These are phyloP conservation scores for Zonitis immaculata DNA, from an alignment of 2,888 invertebrate genomes.

Conservation along the genomic window DNA sequence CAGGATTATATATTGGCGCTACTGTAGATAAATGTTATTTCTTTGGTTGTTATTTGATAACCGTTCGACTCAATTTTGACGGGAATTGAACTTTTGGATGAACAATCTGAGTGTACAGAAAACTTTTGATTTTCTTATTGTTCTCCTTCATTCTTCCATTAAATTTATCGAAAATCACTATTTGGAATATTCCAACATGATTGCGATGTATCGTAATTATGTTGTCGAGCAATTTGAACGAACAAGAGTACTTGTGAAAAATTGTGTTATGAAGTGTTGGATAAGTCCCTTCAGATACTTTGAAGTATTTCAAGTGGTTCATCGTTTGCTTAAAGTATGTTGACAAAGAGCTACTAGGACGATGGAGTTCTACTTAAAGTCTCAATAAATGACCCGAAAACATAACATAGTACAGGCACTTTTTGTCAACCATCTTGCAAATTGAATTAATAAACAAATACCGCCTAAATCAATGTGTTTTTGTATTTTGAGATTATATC, in stretches of 20 bases:
- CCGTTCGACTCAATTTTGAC: background rate
- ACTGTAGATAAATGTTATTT: background rate
- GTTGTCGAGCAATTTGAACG: slow-evolving; percentile 6
- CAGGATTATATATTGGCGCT: background rate
- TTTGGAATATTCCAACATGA: too few relatives aligned
- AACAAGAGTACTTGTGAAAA: slow-evolving; percentile 6
- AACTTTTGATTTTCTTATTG: background rate
- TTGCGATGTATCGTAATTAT: slow-evolving; percentile 5
- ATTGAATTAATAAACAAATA: too few relatives aligned
- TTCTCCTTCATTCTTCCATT: too few relatives aligned
- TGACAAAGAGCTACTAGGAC: slow-evolving; percentile 2
- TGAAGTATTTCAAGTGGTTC: slow-evolving; percentile 18
- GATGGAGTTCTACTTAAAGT: background rate
- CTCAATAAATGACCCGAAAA: too few relatives aligned
- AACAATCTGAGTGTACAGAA: background rate
- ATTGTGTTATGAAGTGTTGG: slow-evolving; percentile 10
- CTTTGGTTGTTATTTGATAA: background rate
- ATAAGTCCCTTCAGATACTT: slow-evolving; percentile 16
- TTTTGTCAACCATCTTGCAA: too few relatives aligned
- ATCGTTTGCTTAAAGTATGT: slow-evolving; percentile 13
- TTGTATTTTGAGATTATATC: too few relatives aligned
- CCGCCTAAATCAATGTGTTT: too few relatives aligned
- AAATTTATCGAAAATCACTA: too few relatives aligned
- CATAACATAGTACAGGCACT: too few relatives aligned
- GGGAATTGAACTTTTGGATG: background rate